Evolutionary conservation across 2,797 vertebrate genomes (phyloP).

Genomic region (Lacerta bilineata): DNA sequence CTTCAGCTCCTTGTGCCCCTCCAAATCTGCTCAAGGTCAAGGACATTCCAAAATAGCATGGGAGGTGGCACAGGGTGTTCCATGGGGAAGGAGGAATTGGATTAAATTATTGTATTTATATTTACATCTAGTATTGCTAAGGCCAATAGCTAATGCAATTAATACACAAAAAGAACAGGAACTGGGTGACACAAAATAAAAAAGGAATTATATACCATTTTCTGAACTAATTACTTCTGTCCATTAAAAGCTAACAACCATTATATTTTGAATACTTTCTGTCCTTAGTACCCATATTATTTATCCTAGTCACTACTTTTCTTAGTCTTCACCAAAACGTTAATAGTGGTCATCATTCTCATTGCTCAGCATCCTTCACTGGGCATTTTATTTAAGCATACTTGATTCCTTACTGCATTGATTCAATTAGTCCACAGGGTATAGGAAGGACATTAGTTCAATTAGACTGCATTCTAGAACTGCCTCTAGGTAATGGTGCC

Average conservation of each 20-base stretch:
- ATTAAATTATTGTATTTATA: neutral
- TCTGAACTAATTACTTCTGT: neutral
- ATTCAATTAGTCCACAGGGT: slow-evolving; percentile 16
- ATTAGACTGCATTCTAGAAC: slow-evolving; percentile 7
- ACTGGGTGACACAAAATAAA: neutral
- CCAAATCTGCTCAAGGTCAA: neutral
- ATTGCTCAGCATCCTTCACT: slow-evolving; percentile 1
- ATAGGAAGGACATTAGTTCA: slow-evolving; percentile 23
- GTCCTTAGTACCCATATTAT: neutral
- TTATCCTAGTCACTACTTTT: neutral
- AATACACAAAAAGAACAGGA: neutral
- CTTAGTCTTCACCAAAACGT: slow-evolving; percentile 8
- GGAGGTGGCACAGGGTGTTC: neutral
- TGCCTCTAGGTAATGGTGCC: neutral
- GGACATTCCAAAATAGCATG: neutral
- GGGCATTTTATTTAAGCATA: slow-evolving; percentile 2
- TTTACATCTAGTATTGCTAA: neutral
- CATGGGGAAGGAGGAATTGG: neutral
- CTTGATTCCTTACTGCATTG: neutral
- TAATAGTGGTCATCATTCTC: slow-evolving; percentile 20
- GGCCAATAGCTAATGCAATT: neutral
- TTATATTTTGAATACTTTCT: neutral
- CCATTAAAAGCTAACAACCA: neutral
- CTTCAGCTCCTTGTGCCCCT: neutral
- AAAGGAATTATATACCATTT: neutral